Base-by-base conservation (phyloP, 2,113 vertebrate genomes). In the Campylorhamphus procurvoides region DNA sequence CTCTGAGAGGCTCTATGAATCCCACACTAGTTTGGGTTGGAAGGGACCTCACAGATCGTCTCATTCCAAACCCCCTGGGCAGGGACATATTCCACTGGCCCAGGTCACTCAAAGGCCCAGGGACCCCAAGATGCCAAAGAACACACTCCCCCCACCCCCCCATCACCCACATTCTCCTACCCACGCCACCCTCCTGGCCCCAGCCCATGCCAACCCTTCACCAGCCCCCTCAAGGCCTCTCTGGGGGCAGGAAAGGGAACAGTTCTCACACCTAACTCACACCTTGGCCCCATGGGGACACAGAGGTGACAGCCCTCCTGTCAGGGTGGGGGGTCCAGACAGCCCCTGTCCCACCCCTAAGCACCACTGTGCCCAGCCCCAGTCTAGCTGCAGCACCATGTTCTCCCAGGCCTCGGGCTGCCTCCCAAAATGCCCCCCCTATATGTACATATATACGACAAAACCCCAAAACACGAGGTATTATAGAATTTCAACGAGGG, bases 381-480 rank as follows among this genome's bases (percentile, higher is more conserved):
- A 31, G 50, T 52, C 88, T 6, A 17, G 86, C 79, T 42, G 18
- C 75, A 94, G 95, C 97, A 94, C 58, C 64, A 2, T 7, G 3
- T 69, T 69, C 76, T 80, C 78, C 56, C 39, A 67, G 50, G 37
- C 15, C 24, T 29, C 55, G 40, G 42, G 18, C 12, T 40, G 42
- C 86, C 68, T 82, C 87, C 90, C 86, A 59, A 53, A 18, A 83
- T 3, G 35, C 94, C 85, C 58, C 93, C 92, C 72, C 89, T 86
- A 85, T 94, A 97, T 84, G 94, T 93, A 94, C 79, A 93, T 74
- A 95, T 86, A 97, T 92, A 97, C 6, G 58, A 96, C 89, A 96
- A 96, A 95, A 76, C 96, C 97, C 96, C 97, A 84, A 96, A 97
- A 97, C 87, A 88, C 68, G 97, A 98, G 97, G 97, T 97, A 98